Conservation (phyloP, 2,113 vertebrate genomes). For the Empidonax traillii region DNA sequence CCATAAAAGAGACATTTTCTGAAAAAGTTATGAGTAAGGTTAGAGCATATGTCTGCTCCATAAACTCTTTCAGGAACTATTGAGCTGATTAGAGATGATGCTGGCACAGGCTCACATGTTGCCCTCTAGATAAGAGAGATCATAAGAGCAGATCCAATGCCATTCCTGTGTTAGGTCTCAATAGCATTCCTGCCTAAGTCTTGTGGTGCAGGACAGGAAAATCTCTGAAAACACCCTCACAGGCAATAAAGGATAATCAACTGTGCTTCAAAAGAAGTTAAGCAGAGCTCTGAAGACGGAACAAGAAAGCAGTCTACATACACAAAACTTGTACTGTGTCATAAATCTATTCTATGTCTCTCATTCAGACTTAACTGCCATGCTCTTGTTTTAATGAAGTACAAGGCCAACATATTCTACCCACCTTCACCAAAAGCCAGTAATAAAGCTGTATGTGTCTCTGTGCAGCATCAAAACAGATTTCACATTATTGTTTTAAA, state of each 20-base stretch:
- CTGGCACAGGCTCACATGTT: background rate
- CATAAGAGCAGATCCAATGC: background rate
- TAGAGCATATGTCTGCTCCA: background rate
- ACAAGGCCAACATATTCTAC: background rate
- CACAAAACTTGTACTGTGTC: background rate
- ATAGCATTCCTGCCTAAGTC: background rate
- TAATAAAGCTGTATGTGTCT: conserved; percentile 9
- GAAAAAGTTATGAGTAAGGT: background rate
- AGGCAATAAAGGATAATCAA: conserved; percentile 32
- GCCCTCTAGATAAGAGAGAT: background rate
- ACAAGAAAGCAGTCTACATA: conserved; percentile 13
- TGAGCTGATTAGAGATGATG: background rate
- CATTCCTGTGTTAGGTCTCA: background rate
- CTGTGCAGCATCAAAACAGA: conserved; percentile 67
- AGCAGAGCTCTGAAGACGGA: background rate
- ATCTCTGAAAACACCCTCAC: background rate
- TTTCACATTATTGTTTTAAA: conserved; percentile 50
- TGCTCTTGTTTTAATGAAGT: background rate
- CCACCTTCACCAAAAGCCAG: conserved; percentile 23
- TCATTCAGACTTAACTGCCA: background rate
- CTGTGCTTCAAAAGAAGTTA: conserved; percentile 4
- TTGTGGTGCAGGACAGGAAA: background rate
- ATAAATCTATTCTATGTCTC: conserved; percentile 17
- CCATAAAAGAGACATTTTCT: background rate
- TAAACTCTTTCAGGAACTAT: background rate